A percentile compares a stretch with the other conserved stretches of the same genome.
phyloP scores from a whole-genome alignment of 2,888 invertebrate genomes.

The Adelognathus sp. region DNA sequence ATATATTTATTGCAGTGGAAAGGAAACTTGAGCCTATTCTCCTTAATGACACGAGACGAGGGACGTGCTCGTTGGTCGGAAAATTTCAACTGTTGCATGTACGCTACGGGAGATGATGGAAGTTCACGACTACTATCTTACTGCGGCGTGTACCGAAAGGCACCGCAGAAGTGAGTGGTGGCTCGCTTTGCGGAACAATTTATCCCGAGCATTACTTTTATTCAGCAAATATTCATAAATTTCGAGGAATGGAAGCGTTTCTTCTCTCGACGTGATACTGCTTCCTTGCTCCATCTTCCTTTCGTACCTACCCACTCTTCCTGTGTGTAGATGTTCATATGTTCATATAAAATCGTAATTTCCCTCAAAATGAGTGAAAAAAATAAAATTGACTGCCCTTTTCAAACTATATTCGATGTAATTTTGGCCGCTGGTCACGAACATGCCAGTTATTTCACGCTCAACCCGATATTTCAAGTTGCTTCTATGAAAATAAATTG shows the following conservation, averaged over 20 bases:
- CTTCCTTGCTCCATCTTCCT: conserved; percentile 45
- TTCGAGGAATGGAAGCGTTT: conserved; percentile 61
- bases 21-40: not conserved
- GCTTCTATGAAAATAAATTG: no score
- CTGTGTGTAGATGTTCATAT: no score
- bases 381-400: no score
- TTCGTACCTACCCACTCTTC: no score
- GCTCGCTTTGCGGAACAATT: conserved; percentile 48
- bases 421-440: no score
- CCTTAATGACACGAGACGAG: conserved; percentile 36
- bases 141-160: not conserved
- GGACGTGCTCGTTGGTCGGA: not conserved
- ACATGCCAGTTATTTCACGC: no score
- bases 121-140: not conserved
- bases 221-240: conserved; percentile 68
- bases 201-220: conserved; percentile 65
- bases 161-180: not conserved
- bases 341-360: no score
- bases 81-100: conserved; percentile 55
- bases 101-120: conserved; percentile 26
- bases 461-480: no score
- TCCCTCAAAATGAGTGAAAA: no score
- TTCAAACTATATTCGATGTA: no score
- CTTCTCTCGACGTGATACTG: conserved; percentile 20
- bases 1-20: conserved; percentile 22